Evolutionary conservation across 2,888 invertebrate genomes (phyloP).

Genomic region (Ormyrus thymus): DNA sequence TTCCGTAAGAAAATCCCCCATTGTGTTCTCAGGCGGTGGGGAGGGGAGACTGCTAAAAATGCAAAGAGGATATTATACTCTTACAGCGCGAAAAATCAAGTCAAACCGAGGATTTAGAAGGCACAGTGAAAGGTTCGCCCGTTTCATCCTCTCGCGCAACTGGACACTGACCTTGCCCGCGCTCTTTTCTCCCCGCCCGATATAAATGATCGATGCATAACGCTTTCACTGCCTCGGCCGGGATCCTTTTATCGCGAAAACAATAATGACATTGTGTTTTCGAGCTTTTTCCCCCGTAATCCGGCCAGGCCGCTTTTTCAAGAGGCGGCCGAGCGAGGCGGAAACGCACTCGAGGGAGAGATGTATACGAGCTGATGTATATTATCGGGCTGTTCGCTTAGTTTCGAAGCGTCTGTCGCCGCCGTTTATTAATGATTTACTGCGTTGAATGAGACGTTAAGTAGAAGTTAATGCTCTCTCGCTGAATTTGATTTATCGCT

Average conservation of each 20-base stretch:
- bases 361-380: no score
- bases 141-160: slow-evolving; percentile 9
- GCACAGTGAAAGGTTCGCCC: slow-evolving; percentile 34
- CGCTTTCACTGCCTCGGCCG: slow-evolving; percentile 25
- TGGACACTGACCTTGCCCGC: slow-evolving; percentile 33
- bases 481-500: no score
- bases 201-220: slow-evolving; percentile 3
- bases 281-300: not conserved
- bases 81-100: not conserved
- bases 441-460: no score
- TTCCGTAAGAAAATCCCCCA: no score
- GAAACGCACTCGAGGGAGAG: no score
- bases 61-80: not conserved
- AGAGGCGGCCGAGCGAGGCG: no score
- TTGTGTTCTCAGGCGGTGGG: no score
- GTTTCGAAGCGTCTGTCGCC: no score
- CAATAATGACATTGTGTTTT: slow-evolving; percentile 20
- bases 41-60: not conserved
- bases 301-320: no score
- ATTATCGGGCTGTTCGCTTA: no score
- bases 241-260: slow-evolving; percentile 9
- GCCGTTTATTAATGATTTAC: no score
- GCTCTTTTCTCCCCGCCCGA: not conserved
- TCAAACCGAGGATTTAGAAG: not conserved
- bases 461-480: no score